Percentiles rank a stretch among this genome's conserved stretches.
These are phyloP conservation scores for Ormyrus thymus DNA, from an alignment of 2,888 invertebrate genomes.

Conservation along the genomic window DNA sequence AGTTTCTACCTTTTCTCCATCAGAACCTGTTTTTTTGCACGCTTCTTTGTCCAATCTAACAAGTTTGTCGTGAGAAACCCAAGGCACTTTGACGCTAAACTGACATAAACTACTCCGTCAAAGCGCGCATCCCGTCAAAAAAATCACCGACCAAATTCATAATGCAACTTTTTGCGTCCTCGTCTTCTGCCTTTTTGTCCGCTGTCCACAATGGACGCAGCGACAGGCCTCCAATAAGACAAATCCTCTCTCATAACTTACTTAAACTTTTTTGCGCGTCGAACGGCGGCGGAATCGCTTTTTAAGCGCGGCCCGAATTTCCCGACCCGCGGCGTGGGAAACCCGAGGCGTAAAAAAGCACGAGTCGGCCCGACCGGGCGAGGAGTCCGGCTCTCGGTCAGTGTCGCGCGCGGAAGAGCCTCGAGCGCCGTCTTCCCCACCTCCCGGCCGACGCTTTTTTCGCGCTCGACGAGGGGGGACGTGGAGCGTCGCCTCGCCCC, in stretches of 20 bases:
- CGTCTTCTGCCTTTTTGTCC: slow-evolving; percentile 2
- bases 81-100: not conserved
- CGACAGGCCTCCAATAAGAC: slow-evolving; percentile 23
- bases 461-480: not conserved
- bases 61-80: slow-evolving; percentile 15
- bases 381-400: slow-evolving; percentile 11
- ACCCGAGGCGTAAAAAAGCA: slow-evolving; percentile 23
- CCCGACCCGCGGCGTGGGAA: slow-evolving; percentile 32
- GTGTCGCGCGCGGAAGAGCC: slow-evolving; percentile 10
- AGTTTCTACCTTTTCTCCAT: no score
- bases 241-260: slow-evolving; percentile 44
- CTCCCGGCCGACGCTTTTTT: not conserved
- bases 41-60: not conserved
- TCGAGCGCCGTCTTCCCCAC: not conserved
- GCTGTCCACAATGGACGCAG: slow-evolving; percentile 8
- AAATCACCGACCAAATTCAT: slow-evolving; percentile 13
- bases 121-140: slow-evolving; percentile 11
- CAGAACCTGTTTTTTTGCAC: no score
- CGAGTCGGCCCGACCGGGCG: not conserved
- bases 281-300: slow-evolving; percentile 14
- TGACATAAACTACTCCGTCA: slow-evolving; percentile 17
- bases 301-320: not conserved
- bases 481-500: no score
- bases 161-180: slow-evolving; percentile 1
- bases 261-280: slow-evolving; percentile 11